Evolutionary conservation across 2,888 invertebrate species (phyloP).

Genomic region (Mythimna albipuncta): DNA sequence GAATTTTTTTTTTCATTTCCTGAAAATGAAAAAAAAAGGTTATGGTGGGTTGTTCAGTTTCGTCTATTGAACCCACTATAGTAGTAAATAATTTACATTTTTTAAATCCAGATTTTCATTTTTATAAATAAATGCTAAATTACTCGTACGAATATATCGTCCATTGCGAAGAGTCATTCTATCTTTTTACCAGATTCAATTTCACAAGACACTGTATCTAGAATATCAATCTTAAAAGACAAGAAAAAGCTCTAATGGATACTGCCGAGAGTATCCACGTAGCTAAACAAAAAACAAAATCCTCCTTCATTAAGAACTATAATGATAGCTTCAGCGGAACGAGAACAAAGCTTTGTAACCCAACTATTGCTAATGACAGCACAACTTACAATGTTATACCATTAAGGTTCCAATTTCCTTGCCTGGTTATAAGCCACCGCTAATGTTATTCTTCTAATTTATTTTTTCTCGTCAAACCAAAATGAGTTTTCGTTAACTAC

Average conservation of each 20-base stretch:
- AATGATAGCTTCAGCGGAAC: conserved; percentile 49
- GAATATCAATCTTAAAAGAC: background rate
- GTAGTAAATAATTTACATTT: too few relatives aligned
- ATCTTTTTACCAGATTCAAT: background rate
- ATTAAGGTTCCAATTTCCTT: conserved; percentile 54
- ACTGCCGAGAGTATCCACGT: conserved; percentile 8
- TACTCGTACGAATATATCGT: too few relatives aligned
- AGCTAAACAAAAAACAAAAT: conserved; percentile 40
- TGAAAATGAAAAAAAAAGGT: too few relatives aligned
- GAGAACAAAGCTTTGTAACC: conserved; percentile 60
- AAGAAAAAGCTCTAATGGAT: conserved; percentile 22
- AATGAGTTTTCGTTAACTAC: conserved; percentile 61
- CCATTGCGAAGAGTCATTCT: background rate
- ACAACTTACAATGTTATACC: conserved; percentile 45
- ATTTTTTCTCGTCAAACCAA: conserved; percentile 52
- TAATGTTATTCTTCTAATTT: conserved; percentile 54
- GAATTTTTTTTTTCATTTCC: too few relatives aligned
- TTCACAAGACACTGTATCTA: background rate
- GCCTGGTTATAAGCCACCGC: conserved; percentile 45
- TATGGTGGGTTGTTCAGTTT: too few relatives aligned
- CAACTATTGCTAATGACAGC: conserved; percentile 63
- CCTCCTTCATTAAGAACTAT: conserved; percentile 49
- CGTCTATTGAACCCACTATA: too few relatives aligned
- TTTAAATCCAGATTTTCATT: too few relatives aligned
- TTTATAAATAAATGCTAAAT: too few relatives aligned